Percentiles rank a stretch among this genome's conserved stretches.
Evolutionary conservation across 2,113 vertebrate species (phyloP).

Genomic region (Bufo bufo): DNA sequence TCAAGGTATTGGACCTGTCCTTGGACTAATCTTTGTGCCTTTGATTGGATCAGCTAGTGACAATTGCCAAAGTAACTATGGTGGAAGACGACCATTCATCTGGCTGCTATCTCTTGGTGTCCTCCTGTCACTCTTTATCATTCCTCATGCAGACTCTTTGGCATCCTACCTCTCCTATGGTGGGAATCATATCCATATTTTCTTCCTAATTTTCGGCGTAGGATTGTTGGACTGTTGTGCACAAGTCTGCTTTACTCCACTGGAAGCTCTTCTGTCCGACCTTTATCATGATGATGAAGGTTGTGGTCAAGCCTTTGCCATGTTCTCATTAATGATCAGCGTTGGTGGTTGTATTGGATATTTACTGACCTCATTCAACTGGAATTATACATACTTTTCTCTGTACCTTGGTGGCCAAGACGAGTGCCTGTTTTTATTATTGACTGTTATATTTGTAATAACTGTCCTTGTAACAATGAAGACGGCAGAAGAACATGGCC

Average conservation of each 20-base stretch:
- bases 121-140: constrained; percentile 81
- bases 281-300: constrained; percentile 79
- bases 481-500: constrained; percentile 71
- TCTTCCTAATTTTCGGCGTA: constrained; percentile 79
- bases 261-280: constrained; percentile 85
- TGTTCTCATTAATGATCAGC: constrained; percentile 87
- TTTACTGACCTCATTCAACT: constrained; percentile 81
- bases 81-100: constrained; percentile 84
- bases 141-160: constrained; percentile 76
- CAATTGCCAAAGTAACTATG: constrained; percentile 80
- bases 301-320: constrained; percentile 81
- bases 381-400: constrained; percentile 72
- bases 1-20: constrained; percentile 83
- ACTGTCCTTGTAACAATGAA: constrained; percentile 78
- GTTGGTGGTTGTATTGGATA: constrained; percentile 86
- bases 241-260: constrained; percentile 85
- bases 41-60: constrained; percentile 83
- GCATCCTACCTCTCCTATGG: constrained; percentile 69
- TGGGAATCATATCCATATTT: constrained; percentile 71
- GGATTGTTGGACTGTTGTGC: constrained; percentile 84
- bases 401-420: constrained; percentile 79
- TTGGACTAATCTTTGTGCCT: constrained; percentile 80
- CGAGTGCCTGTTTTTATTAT: constrained; percentile 80
- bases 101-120: constrained; percentile 82
- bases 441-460: constrained; percentile 77